Percentiles rank a stretch among this genome's conserved stretches.
phyloP scores from a whole-genome alignment of 2,888 invertebrate species.

The Lasioglossum malachurum region DNA sequence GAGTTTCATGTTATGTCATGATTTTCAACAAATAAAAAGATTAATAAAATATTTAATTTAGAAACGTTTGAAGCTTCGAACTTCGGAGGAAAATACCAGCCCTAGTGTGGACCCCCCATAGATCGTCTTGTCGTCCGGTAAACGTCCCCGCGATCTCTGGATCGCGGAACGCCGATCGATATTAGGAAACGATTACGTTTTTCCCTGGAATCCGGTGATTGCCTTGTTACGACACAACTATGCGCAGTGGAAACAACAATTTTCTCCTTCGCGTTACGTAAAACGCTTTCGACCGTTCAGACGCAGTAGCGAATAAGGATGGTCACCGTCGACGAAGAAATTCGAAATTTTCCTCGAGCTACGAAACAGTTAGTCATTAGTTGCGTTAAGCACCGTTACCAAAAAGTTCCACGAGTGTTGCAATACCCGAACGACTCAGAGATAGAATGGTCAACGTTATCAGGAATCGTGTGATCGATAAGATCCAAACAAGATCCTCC shows the following conservation, averaged over 20 bases:
- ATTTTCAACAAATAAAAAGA: no score
- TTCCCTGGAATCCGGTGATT: slow-evolving; percentile 22
- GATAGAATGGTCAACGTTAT: neutral
- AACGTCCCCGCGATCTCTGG: neutral
- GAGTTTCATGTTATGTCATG: no score
- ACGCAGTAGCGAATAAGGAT: neutral
- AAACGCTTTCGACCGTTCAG: slow-evolving; percentile 36
- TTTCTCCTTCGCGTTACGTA: slow-evolving; percentile 39
- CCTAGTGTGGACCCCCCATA: neutral
- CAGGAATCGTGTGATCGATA: neutral
- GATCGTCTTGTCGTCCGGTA: neutral
- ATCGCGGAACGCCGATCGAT: slow-evolving; percentile 9
- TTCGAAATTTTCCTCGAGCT: slow-evolving; percentile 25
- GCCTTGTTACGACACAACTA: neutral
- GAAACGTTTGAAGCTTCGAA: no score
- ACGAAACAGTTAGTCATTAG: neutral
- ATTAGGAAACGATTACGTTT: slow-evolving; percentile 41
- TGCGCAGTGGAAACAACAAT: slow-evolving; percentile 15
- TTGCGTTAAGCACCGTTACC: neutral
- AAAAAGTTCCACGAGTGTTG: neutral
- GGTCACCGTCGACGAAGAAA: slow-evolving; percentile 12
- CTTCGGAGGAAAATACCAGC: no score
- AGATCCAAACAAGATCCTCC: neutral
- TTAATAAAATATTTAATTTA: no score
- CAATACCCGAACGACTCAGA: neutral